phyloP scores from a whole-genome alignment of 2,113 vertebrate genomes.

The Pseudorhombus dupliciocellatus region DNA sequence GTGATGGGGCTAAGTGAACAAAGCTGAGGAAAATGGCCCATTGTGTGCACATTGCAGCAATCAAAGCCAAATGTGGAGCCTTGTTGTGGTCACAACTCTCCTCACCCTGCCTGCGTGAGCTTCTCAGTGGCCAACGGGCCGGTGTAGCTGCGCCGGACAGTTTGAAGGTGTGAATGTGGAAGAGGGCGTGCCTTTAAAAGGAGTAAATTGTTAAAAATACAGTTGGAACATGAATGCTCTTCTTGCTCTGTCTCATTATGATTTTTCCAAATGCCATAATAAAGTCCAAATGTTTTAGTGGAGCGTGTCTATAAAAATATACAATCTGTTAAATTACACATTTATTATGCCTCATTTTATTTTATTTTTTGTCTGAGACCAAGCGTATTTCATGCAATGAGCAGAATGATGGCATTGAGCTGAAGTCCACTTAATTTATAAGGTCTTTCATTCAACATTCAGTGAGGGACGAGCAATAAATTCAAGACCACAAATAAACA shows the following conservation, averaged over 20 bases:
- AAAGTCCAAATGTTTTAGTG: constrained; percentile 45
- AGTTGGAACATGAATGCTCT: constrained; percentile 19
- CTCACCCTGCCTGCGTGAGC: constrained; percentile 18
- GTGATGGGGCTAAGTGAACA: constrained; percentile 27
- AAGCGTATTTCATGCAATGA: constrained; percentile 36
- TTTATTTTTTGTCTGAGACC: constrained; percentile 18
- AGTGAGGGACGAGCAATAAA: constrained; percentile 48
- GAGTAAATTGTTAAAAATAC: constrained; percentile 11
- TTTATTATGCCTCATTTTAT: constrained; percentile 18
- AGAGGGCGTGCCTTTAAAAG: background rate
- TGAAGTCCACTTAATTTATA: constrained; percentile 17
- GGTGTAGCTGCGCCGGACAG: background rate
- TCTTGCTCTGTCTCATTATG: constrained; percentile 24
- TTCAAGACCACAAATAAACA: constrained; percentile 61
- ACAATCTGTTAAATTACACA: constrained; percentile 45
- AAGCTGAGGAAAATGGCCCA: constrained; percentile 30
- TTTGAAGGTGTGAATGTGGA: constrained; percentile 41
- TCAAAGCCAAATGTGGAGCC: constrained; percentile 51
- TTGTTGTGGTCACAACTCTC: constrained; percentile 50
- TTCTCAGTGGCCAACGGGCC: constrained; percentile 2
- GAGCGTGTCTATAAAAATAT: constrained; percentile 46
- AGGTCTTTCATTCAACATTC: constrained; percentile 40
- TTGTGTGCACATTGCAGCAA: constrained; percentile 17
- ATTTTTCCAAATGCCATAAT: constrained; percentile 36
- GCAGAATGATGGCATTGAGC: constrained; percentile 24